A percentile compares a stretch with the other conserved stretches of the same genome.
phyloP scores from a whole-genome alignment of 2,113 vertebrate species.

The Oxyura jamaicensis region DNA sequence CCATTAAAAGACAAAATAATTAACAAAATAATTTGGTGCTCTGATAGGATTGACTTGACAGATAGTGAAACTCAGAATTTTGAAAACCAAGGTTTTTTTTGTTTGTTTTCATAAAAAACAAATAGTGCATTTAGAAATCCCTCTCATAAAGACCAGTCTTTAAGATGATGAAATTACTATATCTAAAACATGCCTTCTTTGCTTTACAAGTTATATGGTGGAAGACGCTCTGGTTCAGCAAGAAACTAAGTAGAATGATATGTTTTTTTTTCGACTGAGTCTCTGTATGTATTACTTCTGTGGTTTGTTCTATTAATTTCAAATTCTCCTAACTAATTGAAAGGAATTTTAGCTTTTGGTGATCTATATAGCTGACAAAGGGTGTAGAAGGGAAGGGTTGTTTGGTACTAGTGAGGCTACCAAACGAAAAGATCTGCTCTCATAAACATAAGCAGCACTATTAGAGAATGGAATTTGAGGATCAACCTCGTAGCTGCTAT shows the following conservation, averaged over 20 bases:
- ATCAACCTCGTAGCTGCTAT: fast-evolving
- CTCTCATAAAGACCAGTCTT: neutral
- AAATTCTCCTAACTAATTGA: neutral
- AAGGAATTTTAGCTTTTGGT: neutral
- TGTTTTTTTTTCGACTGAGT: neutral
- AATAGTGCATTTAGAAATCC: neutral
- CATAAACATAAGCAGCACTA: neutral
- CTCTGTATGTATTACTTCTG: neutral
- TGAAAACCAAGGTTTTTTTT: neutral
- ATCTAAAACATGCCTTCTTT: neutral
- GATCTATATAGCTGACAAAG: neutral
- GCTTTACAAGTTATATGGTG: neutral
- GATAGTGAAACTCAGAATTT: neutral
- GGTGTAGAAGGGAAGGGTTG: neutral
- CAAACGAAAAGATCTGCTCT: neutral
- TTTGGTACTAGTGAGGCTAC: neutral
- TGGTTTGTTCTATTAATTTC: neutral
- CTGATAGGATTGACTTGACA: neutral
- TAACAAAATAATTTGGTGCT: neutral
- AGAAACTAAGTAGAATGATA: neutral
- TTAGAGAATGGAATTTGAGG: neutral
- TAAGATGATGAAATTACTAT: neutral
- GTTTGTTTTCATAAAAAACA: neutral
- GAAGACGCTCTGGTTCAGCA: neutral
- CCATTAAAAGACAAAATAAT: neutral